Conservation (phyloP, 2,888 invertebrate species). For the Ferdinandea cuprea region DNA sequence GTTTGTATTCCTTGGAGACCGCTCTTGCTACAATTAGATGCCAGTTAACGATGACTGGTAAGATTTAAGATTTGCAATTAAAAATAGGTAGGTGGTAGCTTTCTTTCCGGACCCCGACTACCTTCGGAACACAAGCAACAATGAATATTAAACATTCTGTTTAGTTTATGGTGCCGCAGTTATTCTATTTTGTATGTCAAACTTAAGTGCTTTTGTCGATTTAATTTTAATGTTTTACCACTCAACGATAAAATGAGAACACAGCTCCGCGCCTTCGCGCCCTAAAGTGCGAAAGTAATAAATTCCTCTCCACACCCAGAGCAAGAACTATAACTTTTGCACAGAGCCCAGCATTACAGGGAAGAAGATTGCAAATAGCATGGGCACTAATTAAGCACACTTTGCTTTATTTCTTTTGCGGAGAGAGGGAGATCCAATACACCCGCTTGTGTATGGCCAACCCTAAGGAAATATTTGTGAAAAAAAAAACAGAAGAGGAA, state of each 20-base stretch:
- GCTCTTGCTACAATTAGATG: too few species aligned
- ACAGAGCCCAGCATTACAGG: conserved; percentile 13
- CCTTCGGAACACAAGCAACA: too few species aligned
- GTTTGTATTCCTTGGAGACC: too few species aligned
- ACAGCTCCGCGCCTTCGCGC: conserved; percentile 9
- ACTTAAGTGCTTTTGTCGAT: conserved; percentile 49
- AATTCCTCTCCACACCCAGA: conserved; percentile 17
- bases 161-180: conserved; percentile 38
- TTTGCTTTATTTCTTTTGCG: conserved; percentile 23
- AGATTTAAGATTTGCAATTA: too few species aligned
- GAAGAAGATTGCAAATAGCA: conserved; percentile 17
- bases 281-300: conserved; percentile 32
- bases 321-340: conserved; percentile 7
- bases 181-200: conserved; percentile 22
- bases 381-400: conserved; percentile 46
- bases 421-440: not conserved
- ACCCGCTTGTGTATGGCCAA: not conserved
- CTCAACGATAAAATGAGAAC: conserved; percentile 22
- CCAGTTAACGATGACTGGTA: too few species aligned
- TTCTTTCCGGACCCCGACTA: not conserved
- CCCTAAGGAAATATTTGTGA: not conserved
- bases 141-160: conserved; percentile 27
- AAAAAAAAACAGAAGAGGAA: not conserved
- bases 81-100: not conserved
- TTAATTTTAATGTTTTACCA: conserved; percentile 41